A percentile compares a stretch with the other conserved stretches of the same genome.
phyloP scores from a whole-genome alignment of 2,888 invertebrate genomes.

The Diploptera punctata region DNA sequence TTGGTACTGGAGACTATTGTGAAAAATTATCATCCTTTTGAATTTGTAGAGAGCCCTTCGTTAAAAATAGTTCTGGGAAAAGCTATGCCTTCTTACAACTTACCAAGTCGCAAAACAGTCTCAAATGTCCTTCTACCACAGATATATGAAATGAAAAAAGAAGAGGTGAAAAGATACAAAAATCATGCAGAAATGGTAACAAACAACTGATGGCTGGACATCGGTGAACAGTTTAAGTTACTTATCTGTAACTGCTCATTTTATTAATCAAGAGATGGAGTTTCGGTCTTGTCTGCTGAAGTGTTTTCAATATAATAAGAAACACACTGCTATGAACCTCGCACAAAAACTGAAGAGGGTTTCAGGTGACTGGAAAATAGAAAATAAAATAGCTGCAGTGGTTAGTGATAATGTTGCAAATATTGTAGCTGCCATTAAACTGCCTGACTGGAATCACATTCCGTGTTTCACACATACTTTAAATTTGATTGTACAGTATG shows the following conservation, averaged over 20 bases:
- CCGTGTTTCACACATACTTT: conserved; percentile 48
- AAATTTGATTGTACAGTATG: conserved; percentile 44
- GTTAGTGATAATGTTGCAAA: conserved; percentile 45
- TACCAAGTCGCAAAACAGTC: too few species aligned
- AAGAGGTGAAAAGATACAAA: conserved; percentile 33
- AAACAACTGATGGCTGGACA: conserved; percentile 50
- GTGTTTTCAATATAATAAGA: conserved; percentile 42
- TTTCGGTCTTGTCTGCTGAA: conserved; percentile 44
- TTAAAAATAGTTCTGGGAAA: too few species aligned
- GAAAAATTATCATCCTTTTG: background rate
- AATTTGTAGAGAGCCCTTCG: too few species aligned
- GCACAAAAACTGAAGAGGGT: conserved; percentile 43
- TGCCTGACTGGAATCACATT: conserved; percentile 43
- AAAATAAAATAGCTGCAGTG: background rate
- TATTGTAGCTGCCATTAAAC: conserved; percentile 10
- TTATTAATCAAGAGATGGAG: conserved; percentile 43
- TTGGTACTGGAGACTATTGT: background rate
- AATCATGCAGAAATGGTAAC: too few species aligned
- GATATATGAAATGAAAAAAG: background rate
- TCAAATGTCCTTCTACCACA: background rate
- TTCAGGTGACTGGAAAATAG: background rate
- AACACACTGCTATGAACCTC: conserved; percentile 45
- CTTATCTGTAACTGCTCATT: conserved; percentile 49
- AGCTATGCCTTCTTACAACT: too few species aligned
- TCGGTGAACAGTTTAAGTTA: conserved; percentile 48